Evolutionary conservation across 2,113 vertebrate genomes (phyloP), one percentile per base, ranked within the genome.

Genomic region (Datnioides undecimradiatus): DNA sequence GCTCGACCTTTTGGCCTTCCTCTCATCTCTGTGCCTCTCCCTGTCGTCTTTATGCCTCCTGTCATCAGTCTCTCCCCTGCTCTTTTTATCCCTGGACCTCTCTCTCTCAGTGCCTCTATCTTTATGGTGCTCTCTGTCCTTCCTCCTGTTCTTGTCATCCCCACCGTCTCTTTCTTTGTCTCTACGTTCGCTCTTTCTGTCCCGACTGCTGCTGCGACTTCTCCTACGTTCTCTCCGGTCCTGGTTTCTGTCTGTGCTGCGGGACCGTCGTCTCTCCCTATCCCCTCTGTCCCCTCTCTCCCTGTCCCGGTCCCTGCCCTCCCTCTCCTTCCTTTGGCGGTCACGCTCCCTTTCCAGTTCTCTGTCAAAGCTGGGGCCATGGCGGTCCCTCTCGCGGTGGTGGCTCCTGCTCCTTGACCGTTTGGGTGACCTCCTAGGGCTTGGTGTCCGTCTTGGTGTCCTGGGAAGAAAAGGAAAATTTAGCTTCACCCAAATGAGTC

Each of bases 311-410:
- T 87, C 81, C 76, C 88, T 66, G 14, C 75, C 75, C 80, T 97
- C 97, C 1, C 95, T 94, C 80, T 99, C 98, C 79, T 98, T 95
- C 86, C 96, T 95, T 79, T 99, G 98, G 1, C 98, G 95, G 85
- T 99, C 98, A 14, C 97, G 93, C 80, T 99, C 98, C 90, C 97
- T 95, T 87, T 99, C 98, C 83, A 99, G 93, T 81, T 99, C 98
- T 69, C 95, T 95, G 60, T 99, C 98, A 57, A 99, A 99, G 89
- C 96, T 98, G 83, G 96, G 96, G 16, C 97, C 96, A 0, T 96
- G 97, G 31, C 95, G 94, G 19, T 99, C 97, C 54, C 92, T 93
- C 73, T 99, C 98, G 2, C 95, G 95, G 88, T 99, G 97, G 91
- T 96, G 97, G 93, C 98, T 99, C 88, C 95, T 95, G 93, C 97